These are phyloP conservation scores for Phalanger gymnotis DNA, from an alignment of 2,797 vertebrate species.

Conservation along the genomic window DNA sequence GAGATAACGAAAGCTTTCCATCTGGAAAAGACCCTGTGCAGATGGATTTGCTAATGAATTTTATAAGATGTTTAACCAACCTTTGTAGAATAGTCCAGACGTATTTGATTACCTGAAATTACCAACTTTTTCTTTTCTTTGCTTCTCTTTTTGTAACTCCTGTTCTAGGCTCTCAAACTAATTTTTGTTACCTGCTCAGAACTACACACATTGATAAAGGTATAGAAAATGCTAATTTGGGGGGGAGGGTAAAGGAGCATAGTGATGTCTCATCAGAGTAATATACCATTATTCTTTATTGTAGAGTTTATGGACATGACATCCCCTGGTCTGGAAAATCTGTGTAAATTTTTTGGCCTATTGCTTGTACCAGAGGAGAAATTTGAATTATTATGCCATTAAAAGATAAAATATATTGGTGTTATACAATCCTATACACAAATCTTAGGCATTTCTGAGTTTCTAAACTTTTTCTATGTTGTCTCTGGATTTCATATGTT, in stretches of 20 bases:
- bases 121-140: slow-evolving; percentile 46
- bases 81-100: slow-evolving; percentile 74
- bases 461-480: no score
- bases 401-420: not conserved
- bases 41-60: slow-evolving; percentile 78
- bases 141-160: slow-evolving; percentile 58
- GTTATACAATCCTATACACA: not conserved
- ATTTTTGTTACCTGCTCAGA: slow-evolving; percentile 59
- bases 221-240: slow-evolving; percentile 2
- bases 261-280: not conserved
- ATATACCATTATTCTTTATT: not conserved
- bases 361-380: not conserved
- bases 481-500: no score
- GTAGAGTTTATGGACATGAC: not conserved
- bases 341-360: not conserved
- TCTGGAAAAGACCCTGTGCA: slow-evolving; percentile 74
- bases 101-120: slow-evolving; percentile 76
- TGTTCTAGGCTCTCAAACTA: slow-evolving; percentile 49
- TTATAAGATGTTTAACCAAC: slow-evolving; percentile 80
- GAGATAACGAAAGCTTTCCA: slow-evolving; percentile 71
- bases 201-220: slow-evolving; percentile 59
- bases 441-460: not conserved
- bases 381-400: not conserved
- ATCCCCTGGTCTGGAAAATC: not conserved
- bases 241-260: no score